A percentile compares a stretch with the other conserved stretches of the same genome.
Evolutionary conservation across 2,888 invertebrate species (phyloP).

Genomic region (Drosophila stalkeri): DNA sequence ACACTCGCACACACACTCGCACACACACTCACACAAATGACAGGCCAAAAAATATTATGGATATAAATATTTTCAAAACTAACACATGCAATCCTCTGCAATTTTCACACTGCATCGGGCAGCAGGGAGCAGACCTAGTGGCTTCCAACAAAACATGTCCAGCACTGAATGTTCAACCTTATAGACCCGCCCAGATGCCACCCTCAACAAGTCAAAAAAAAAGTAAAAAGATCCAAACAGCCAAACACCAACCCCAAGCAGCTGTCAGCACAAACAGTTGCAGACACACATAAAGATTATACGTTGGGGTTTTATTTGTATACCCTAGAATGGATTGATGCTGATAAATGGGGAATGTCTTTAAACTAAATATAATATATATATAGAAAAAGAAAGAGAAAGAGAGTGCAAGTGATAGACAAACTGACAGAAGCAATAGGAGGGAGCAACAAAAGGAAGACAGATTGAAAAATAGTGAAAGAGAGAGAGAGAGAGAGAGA

Average conservation of each 20-base stretch:
- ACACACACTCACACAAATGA: conserved; percentile 43
- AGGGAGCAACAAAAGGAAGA: too few relatives aligned
- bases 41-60: conserved; percentile 69
- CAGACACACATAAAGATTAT: conserved; percentile 75
- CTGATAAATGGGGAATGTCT: not conserved
- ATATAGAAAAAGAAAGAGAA: not conserved
- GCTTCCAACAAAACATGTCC: conserved; percentile 38
- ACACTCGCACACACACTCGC: not conserved
- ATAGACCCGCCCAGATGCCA: not conserved
- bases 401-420: not conserved
- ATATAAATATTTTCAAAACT: conserved; percentile 72
- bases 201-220: conserved; percentile 5
- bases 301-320: conserved; percentile 28
- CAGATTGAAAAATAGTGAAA: too few relatives aligned
- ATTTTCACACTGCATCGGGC: conserved; percentile 68
- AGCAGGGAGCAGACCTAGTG: conserved; percentile 6
- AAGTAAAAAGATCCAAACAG: not conserved
- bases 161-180: conserved; percentile 28
- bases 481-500: too few relatives aligned
- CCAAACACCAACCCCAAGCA: conserved; percentile 35
- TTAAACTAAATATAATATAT: not conserved
- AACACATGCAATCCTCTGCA: conserved; percentile 74
- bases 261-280: conserved; percentile 78
- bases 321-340: conserved; percentile 11
- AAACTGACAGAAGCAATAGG: too few relatives aligned